Evolutionary conservation across 2,888 invertebrate genomes (phyloP), one percentile per base, ranked within the genome.

Genomic region (Andrena fulva): DNA sequence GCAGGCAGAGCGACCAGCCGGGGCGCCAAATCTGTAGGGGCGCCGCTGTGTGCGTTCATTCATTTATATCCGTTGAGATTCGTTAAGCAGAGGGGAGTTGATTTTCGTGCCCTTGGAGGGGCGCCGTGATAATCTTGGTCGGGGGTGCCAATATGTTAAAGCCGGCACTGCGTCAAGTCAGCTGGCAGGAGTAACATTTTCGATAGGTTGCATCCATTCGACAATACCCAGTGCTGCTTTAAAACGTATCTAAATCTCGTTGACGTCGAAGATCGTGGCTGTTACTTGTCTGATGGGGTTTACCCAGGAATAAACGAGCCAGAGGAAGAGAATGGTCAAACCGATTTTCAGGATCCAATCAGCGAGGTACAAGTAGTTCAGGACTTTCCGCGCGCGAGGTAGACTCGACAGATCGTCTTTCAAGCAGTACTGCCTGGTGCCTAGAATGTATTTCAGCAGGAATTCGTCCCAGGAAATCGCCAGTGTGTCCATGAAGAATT

Each of bases 371-470:
- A 93, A 85, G 48, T 87, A 91, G 0, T 67, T 95, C 0, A 96
- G 93, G 24, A 96, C 94, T 79, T 94, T 95, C 84, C 96, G 95
- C 0, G 98, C 97, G 60, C 96, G 95, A 0, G 98, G 97, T 29
- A 98, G 91, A 0, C 97, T 97, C 10, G 96, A 95, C 0, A 96
- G 96, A 89, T 97, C 97, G 89, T 99, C 99, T 85, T 98, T 98
- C 76, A 98, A 95, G 90, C 97, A 97, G 92, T 96, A 98, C 87
- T 96, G 96, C 20, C 98, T 95, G n/a, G 97, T 96, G 0, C 98
- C 99, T 84, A 97, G 95, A 42, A 98, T 96, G 91, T 98, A 98
- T 91, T 94, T 95, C 86, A 95, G 94, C 85, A 97, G 92, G 91
- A 96, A 98, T 0, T 95, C 93, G 72, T 96, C 95, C 95, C 96